Evolutionary conservation across 2,888 invertebrate species (phyloP), one percentile per base, ranked within the genome.

Genomic region (Agonopterix heracliana): DNA sequence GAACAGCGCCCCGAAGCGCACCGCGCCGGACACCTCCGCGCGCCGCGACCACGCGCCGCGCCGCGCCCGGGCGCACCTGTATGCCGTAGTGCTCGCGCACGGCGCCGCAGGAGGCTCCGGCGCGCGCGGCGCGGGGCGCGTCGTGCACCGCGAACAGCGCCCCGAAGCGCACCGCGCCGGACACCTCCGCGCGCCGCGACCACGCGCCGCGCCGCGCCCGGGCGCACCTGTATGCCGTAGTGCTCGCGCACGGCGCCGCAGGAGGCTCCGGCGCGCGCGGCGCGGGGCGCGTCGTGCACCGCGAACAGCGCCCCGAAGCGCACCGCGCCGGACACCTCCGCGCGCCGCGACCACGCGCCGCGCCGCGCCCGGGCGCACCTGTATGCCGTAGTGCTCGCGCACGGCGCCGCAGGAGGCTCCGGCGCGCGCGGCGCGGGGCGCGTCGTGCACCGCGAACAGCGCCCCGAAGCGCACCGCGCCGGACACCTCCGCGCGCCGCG

Each of bases 51-150:
- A 2, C 41, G 2, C 9, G 41, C 12, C 2, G 41, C 3, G 17
- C 43, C 2, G 43, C 9, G 43, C 9, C 14, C 2, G 1, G 7
- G 9, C 14, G 8, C 14, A 50, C 50, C 47, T 51, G 51, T 47
- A 94, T 93, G 44, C 94, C 94, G 77, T 94, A 94, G 68, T 92
- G 91, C 71, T 94, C 94, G 65, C 93, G 89, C 54, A 94, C 91
- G 46, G 65, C 53, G 36, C 71, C 74, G 60, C 74, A 72, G 34
- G 61, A 52, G 46, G 67, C 61, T 45, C 62, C 70, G 10, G 64
- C 68, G 9, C 56, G 57, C 40, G 68, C 71, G 17, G 49, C 61
- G 26, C 51, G 59, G 34, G 78, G 91, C 55, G 88, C 85, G 49
- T 88, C 81, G 69, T 91, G 91, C 45, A 91, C 86, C n/a, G 91